Base-by-base conservation (phyloP, 2,888 invertebrate genomes). In the Morpho helenor region DNA sequence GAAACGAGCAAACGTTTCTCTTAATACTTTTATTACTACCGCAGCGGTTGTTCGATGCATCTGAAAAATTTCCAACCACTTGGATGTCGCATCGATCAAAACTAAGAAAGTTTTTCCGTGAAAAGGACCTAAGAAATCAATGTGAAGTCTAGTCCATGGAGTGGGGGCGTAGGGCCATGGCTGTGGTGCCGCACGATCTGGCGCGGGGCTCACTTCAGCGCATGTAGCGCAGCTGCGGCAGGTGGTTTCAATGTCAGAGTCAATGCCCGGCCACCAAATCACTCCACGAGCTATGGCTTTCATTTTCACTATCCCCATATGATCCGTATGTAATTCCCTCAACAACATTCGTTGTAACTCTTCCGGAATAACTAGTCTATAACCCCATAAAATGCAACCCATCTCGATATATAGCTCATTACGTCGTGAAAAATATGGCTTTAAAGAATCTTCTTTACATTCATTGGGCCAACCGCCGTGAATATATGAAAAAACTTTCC, bases 61-160 rank as follows among this genome's bases (percentile, higher is more conserved):
- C 2, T 8, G 44, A 7, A 65, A 56, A 3, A 58, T 65, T 45
- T 72, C 67, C 3, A 69, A 62, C 68, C 68, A 69, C 39, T 68
- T 69, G 8, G 61, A 58, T 44, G 66, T 61, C 0, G 68, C 65
- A 50, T 68, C 68, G 7, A 68, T 49, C 4, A 67, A 47, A 8
- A 72, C 56, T 7, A 70, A 49, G 40, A 65, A 72, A 22, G 61
- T 54, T 41, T 64, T 67, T n/a, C 52, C 52, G 9, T 23, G 9
- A 42, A 42, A 42, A 8, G 42, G 42, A 42, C 42, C 42, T 7
- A 42, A 9, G 31, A 48, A 48, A 8, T 48, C 48, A 6, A 48
- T 31, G 22, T 48, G 48, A 7, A 42, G 9, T 42, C 42, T 42
- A 42, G 42, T 42, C 42, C 42, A 70, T 0, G 67, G 67, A 6